These are phyloP conservation scores for Leptinotarsa juncta DNA, from an alignment of 2,888 invertebrate species.

Conservation along the genomic window DNA sequence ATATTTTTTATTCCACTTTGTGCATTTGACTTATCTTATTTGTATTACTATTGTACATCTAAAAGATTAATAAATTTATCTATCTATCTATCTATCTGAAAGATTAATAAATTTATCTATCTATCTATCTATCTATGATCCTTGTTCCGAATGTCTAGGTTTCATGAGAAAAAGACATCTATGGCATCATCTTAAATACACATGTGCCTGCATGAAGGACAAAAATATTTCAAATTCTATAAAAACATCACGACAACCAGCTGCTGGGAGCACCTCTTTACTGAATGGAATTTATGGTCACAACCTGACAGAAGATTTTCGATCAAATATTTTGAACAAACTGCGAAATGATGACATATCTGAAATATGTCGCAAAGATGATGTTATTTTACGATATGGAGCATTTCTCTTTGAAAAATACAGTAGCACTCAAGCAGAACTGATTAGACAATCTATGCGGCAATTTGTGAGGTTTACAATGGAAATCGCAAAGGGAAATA, in stretches of 20 bases:
- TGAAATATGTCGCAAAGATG: neutral
- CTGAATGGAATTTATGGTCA: neutral
- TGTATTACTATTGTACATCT: too few species aligned
- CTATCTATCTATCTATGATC: too few species aligned
- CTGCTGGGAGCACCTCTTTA: neutral
- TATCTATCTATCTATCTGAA: too few species aligned
- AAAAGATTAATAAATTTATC: too few species aligned
- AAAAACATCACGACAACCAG: neutral
- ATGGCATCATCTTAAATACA: conserved; percentile 39
- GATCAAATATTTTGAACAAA: conserved; percentile 10
- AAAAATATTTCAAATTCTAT: neutral
- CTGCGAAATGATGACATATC: conserved; percentile 23
- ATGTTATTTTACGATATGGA: conserved; percentile 3
- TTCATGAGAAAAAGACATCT: conserved; percentile 38
- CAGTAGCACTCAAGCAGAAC: neutral
- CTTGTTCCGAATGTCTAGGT: conserved; percentile 37
- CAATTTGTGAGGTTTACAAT: conserved; percentile 12
- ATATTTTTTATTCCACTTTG: too few species aligned
- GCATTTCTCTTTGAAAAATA: conserved; percentile 20
- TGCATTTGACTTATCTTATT: too few species aligned
- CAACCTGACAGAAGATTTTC: conserved; percentile 17
- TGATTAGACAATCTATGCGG: conserved; percentile 21
- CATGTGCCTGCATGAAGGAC: neutral
- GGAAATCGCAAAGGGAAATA: neutral
- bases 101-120: too few species aligned